phyloP scores from a whole-genome alignment of 2,113 vertebrate species.

The Prionailurus bengalensis region DNA sequence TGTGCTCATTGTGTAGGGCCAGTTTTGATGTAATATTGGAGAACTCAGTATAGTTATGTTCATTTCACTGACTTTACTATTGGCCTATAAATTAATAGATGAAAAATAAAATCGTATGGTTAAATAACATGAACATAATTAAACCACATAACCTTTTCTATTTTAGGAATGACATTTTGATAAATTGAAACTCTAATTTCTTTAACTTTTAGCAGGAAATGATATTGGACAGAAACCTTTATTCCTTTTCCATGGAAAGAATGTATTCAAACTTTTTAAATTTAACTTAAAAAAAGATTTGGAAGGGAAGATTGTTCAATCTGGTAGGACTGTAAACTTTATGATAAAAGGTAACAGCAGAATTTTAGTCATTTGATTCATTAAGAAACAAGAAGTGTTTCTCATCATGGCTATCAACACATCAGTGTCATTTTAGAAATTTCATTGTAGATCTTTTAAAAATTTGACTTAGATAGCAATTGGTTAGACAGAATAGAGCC shows the following conservation, averaged over 20 bases:
- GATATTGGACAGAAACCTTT: background rate
- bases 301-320: background rate
- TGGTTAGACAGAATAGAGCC: background rate
- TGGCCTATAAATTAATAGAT: conserved; percentile 72
- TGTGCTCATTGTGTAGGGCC: background rate
- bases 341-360: background rate
- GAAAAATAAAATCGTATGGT: conserved; percentile 60
- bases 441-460: background rate
- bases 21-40: conserved; percentile 60
- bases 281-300: conserved; percentile 6
- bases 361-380: background rate
- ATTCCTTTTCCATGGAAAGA: background rate
- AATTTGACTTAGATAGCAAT: background rate
- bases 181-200: conserved; percentile 70
- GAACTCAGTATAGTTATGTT: conserved; percentile 49
- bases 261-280: background rate
- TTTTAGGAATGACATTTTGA: conserved; percentile 75
- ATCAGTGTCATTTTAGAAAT: background rate
- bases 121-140: conserved; percentile 76
- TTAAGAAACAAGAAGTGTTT: background rate
- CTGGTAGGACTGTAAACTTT: background rate
- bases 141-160: conserved; percentile 68
- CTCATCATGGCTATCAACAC: background rate
- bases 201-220: conserved; percentile 60
- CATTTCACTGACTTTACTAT: conserved; percentile 45